These are phyloP conservation scores for Thunnus maccoyii DNA, from an alignment of 2,113 vertebrate species.

Conservation along the genomic window DNA sequence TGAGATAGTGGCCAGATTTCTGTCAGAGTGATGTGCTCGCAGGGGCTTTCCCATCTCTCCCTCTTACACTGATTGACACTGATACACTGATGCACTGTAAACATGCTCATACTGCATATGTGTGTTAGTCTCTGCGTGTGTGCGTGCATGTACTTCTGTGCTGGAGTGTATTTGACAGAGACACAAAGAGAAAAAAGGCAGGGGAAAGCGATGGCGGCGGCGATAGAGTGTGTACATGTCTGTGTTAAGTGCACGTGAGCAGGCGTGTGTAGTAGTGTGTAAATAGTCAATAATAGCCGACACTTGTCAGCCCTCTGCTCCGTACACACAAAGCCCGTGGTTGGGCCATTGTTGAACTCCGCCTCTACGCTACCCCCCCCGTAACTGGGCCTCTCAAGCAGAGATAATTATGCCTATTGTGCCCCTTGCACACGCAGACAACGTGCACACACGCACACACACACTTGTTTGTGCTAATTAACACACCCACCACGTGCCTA, in stretches of 20 bases:
- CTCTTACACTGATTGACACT: constrained; percentile 80
- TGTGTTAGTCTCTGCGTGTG: constrained; percentile 22
- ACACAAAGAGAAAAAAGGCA: constrained; percentile 49
- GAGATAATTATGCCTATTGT: constrained; percentile 84
- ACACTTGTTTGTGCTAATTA: constrained; percentile 79
- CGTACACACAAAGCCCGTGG: constrained; percentile 84
- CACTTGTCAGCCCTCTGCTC: constrained; percentile 85
- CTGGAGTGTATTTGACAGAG: constrained; percentile 54
- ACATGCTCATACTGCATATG: constrained; percentile 52
- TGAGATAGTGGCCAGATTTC: constrained; percentile 79
- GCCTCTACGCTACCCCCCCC: constrained; percentile 57
- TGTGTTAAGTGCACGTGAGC: constrained; percentile 71
- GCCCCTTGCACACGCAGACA: constrained; percentile 57
- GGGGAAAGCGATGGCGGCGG: background rate
- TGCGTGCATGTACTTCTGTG: constrained; percentile 1
- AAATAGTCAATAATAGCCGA: constrained; percentile 87
- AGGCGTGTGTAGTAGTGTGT: constrained; percentile 79
- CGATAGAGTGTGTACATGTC: constrained; percentile 42
- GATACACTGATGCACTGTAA: constrained; percentile 75
- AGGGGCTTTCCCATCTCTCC: constrained; percentile 74
- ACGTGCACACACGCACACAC: constrained; percentile 60
- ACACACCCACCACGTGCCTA: constrained; percentile 82
- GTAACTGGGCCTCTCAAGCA: constrained; percentile 79
- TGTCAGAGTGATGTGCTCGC: constrained; percentile 81
- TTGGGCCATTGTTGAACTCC: constrained; percentile 83